These are phyloP conservation scores for Bugulina stolonifera DNA, from an alignment of 2,888 invertebrate genomes.

Conservation along the genomic window DNA sequence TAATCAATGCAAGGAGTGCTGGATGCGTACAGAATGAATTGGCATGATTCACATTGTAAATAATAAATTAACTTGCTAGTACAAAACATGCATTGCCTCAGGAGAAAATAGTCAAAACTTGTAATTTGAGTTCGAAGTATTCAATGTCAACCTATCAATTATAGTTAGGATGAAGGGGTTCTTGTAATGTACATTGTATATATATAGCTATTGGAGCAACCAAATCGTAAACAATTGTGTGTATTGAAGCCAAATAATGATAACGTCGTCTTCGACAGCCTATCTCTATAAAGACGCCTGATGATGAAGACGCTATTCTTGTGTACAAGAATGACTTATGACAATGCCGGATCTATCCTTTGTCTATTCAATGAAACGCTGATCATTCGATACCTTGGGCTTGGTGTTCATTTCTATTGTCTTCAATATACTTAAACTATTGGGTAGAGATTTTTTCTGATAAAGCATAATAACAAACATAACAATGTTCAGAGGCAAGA, in stretches of 20 bases:
- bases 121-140: background rate
- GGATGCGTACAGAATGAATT: background rate
- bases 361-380: constrained; percentile 7
- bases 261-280: too few relatives aligned
- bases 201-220: background rate
- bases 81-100: background rate
- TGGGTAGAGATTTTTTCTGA: constrained; percentile 15
- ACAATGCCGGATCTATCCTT: constrained; percentile 17
- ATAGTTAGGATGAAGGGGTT: background rate
- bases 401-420: constrained; percentile 25
- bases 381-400: constrained; percentile 24
- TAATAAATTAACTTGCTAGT: background rate
- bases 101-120: background rate
- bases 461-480: constrained; percentile 25
- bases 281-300: too few relatives aligned
- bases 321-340: constrained; percentile 20
- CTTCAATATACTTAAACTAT: background rate
- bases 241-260: background rate
- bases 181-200: background rate
- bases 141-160: background rate
- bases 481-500: background rate
- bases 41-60: background rate
- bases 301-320: background rate
- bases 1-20: background rate
- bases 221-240: background rate